A percentile compares a stretch with the other conserved stretches of the same genome.
These are phyloP conservation scores for Muscicapa comitata DNA, from an alignment of 2,797 vertebrate genomes.

Conservation along the genomic window DNA sequence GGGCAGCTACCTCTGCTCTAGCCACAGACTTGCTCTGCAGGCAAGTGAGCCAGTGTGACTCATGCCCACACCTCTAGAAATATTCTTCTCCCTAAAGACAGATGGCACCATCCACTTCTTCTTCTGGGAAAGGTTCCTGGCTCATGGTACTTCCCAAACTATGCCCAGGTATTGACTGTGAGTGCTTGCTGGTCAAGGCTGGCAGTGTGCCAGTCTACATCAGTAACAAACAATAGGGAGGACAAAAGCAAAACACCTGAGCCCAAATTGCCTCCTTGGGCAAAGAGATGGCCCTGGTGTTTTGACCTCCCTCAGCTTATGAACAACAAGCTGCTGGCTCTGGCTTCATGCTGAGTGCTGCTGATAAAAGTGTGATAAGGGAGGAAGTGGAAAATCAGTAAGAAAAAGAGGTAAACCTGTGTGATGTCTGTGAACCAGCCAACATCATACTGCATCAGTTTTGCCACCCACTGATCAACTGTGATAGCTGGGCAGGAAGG, in stretches of 20 bases:
- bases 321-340: background rate
- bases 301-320: background rate
- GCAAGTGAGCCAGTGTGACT: accelerated
- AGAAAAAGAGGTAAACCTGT: background rate
- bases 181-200: background rate
- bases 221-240: background rate
- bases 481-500: background rate
- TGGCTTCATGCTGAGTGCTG: background rate
- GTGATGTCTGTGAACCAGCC: background rate
- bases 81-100: background rate
- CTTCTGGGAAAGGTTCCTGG: background rate
- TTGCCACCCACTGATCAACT: background rate
- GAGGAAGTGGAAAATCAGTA: background rate
- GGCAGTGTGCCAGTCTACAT: background rate
- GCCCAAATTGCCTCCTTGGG: background rate
- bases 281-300: background rate
- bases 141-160: background rate
- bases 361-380: background rate
- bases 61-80: background rate
- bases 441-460: background rate
- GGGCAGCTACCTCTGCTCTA: background rate
- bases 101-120: background rate
- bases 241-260: background rate
- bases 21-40: background rate
- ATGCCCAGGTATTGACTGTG: background rate